phyloP scores from a whole-genome alignment of 2,113 vertebrate species.

The Cisticola juncidis region DNA sequence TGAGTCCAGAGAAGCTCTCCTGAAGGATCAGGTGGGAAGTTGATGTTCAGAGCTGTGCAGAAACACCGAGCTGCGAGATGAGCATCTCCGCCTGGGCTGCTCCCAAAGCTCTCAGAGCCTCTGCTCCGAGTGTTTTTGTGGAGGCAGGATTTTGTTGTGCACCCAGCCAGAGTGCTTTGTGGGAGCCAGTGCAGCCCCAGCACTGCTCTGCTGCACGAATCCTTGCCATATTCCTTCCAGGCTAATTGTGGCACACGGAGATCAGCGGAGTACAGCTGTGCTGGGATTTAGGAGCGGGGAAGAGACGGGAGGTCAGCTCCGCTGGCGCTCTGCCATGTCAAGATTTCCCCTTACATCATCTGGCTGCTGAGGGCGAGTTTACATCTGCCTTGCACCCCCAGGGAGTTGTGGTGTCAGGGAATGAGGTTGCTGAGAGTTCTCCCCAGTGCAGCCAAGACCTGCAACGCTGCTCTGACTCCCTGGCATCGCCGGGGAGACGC shows the following conservation, averaged over 20 bases:
- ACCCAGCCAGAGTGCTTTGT: background rate
- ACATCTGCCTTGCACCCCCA: constrained; percentile 31
- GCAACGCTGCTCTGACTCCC: background rate
- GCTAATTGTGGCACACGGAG: constrained; percentile 48
- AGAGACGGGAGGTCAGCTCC: constrained; percentile 50
- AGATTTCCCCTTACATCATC: constrained; percentile 61
- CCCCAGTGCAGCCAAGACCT: background rate
- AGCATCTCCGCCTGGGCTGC: background rate
- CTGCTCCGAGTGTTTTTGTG: background rate
- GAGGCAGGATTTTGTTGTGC: background rate
- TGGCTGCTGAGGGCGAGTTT: constrained; percentile 48
- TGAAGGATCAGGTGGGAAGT: background rate
- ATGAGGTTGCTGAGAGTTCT: constrained; percentile 14
- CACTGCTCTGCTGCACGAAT: background rate
- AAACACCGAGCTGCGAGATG: fast-evolving
- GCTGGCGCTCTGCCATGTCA: constrained; percentile 32
- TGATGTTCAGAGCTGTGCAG: background rate
- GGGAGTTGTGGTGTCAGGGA: constrained; percentile 52
- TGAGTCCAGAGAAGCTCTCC: background rate
- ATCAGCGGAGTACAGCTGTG: constrained; percentile 51
- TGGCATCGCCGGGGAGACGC: fast-evolving
- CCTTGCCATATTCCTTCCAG: constrained; percentile 51
- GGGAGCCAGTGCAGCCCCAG: background rate
- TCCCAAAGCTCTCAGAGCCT: background rate
- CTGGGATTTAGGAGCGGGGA: constrained; percentile 61